Evolutionary conservation across 2,113 vertebrate species (phyloP), one percentile per base, ranked within the genome.

Genomic region (Xerus inauris): DNA sequence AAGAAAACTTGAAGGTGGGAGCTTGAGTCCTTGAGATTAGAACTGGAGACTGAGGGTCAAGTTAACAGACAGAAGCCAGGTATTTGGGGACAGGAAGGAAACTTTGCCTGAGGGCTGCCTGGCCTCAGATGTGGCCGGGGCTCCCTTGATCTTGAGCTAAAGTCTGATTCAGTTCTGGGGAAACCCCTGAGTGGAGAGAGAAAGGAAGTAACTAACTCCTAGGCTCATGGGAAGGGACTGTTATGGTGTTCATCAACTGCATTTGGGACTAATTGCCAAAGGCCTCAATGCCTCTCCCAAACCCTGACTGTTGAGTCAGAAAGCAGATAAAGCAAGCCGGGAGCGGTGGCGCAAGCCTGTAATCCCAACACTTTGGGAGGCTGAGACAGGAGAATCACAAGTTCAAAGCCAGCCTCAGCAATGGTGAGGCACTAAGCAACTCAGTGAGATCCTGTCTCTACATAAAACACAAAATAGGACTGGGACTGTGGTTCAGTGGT

Each of bases 131-230:
- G 65, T 62, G 40, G 45, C 13, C 45, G 85, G 26, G 49, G 5
- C 16, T 91, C 82, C 35, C 77, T 94, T 77, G 35, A 65, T 82
- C 28, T 73, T 67, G 72, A 64, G 51, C 73, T 7, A 19, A 94
- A 97, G 45, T n/a, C 32, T 72, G 54, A 77, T 90, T 71, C n/a
- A 84, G 35, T 91, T 80, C 67, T 94, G 92, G 62, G 38, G 67
- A 85, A 86, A 67, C 13, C 22, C 13, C 24, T 73, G 38, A 3
- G 8, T n/a, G 12, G n/a, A 13, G 35, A 64, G 3, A 49, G 42
- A 49, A 82, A 90, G 59, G 73, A 95, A 94, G 38, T 12, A 62
- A 16, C 57, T 12, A 62, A 16, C 57, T 87, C 47, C 83, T 54
- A 57, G 65, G 16, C 26, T 32, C n/a, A 30, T 80, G 47, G 35